A percentile compares a stretch with the other conserved stretches of the same genome.
Evolutionary conservation across 2,888 invertebrate genomes (phyloP).

Genomic region (Gerris lacustris): DNA sequence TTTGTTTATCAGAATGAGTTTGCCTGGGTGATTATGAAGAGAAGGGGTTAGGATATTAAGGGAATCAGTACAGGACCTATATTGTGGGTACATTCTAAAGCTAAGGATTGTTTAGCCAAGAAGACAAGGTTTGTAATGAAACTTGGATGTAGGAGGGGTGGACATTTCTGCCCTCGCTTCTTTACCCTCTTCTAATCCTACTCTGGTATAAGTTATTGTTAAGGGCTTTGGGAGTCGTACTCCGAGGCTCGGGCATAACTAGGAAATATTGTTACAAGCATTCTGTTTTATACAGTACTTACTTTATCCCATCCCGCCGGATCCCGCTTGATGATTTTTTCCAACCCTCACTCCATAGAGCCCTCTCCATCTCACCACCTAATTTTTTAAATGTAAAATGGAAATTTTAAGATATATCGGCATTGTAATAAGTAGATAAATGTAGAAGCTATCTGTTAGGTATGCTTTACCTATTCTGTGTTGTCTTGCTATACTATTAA

Average conservation of each 20-base stretch:
- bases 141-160: not conserved
- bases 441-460: too few species aligned
- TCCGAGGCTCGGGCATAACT: not conserved
- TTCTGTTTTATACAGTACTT: not conserved
- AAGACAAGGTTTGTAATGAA: not conserved
- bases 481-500: too few species aligned
- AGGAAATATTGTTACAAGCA: conserved; percentile 1
- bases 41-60: not conserved
- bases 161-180: not conserved
- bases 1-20: not conserved
- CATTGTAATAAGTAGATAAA: too few species aligned
- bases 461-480: too few species aligned
- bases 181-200: not conserved
- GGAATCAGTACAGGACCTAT: not conserved
- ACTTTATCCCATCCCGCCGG: not conserved
- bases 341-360: not conserved
- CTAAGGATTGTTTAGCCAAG: not conserved
- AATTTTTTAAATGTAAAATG: not conserved
- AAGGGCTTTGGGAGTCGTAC: not conserved
- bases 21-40: not conserved
- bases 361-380: not conserved
- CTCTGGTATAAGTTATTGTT: not conserved
- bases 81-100: too few species aligned
- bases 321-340: conserved; percentile 1
- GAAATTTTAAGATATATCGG: not conserved